Conservation (phyloP, 2,888 invertebrate genomes). For the Leptinotarsa peninsularis region DNA sequence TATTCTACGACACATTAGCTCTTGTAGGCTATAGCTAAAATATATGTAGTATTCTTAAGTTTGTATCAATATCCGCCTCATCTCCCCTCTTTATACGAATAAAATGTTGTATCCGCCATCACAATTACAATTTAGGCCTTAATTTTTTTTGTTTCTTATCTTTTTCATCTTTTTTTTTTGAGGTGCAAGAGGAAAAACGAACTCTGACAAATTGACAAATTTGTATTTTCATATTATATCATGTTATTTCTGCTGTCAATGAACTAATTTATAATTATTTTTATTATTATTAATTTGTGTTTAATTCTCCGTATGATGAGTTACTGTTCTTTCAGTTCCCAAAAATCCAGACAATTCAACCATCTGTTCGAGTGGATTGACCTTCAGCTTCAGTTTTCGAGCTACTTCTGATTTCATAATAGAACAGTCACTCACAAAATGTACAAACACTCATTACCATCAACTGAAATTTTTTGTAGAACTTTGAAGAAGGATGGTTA, state of each 20-base stretch:
- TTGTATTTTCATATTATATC: constrained; percentile 7
- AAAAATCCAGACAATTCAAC: not conserved
- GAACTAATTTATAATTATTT: no score
- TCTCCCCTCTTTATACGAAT: no score
- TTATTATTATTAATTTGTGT: not conserved
- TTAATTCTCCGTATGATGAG: not conserved
- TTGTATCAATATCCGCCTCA: no score
- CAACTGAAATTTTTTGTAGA: not conserved
- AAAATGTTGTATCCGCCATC: no score
- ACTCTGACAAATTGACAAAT: constrained; percentile 23
- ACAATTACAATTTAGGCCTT: no score
- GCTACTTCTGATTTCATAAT: not conserved
- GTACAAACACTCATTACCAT: not conserved
- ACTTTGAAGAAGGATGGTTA: not conserved
- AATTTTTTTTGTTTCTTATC: no score
- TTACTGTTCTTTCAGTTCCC: not conserved
- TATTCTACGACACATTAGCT: no score
- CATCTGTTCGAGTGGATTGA: not conserved
- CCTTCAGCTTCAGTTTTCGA: not conserved
- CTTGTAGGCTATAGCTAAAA: no score
- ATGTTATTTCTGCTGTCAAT: no score
- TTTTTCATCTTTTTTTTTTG: no score
- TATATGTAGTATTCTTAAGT: no score
- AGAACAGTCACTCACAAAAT: not conserved
- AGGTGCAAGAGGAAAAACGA: no score